phyloP scores from a whole-genome alignment of 2,797 vertebrate genomes.

The Rhinella marina region DNA sequence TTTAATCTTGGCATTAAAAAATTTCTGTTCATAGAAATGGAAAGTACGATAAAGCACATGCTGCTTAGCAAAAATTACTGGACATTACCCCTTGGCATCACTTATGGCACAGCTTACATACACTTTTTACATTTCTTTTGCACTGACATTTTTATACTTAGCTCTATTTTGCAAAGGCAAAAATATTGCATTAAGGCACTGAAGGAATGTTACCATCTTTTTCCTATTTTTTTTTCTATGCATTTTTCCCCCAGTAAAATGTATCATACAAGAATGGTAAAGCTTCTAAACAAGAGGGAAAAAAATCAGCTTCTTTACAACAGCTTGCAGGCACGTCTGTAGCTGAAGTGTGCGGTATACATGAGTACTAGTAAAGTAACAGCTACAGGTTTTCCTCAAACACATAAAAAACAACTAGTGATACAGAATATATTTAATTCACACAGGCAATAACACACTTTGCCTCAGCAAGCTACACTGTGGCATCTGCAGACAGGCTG shows the following conservation, averaged over 20 bases:
- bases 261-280: background rate
- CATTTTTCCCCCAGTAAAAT: background rate
- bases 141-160: background rate
- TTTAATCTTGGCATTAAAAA: slow-evolving; percentile 47
- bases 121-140: slow-evolving; percentile 7
- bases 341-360: background rate
- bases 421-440: slow-evolving; percentile 36
- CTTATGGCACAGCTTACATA: slow-evolving; percentile 57
- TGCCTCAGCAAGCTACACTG: slow-evolving; percentile 3
- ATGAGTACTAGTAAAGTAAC: slow-evolving; percentile 11
- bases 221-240: background rate
- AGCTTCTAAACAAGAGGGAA: background rate
- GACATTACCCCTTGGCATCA: background rate
- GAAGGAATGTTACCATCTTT: slow-evolving; percentile 17
- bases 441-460: slow-evolving; percentile 26
- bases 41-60: background rate
- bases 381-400: slow-evolving; percentile 3
- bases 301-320: background rate
- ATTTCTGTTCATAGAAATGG: slow-evolving; percentile 29
- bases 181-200: slow-evolving; percentile 52
- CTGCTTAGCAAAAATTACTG: background rate
- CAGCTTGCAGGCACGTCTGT: background rate
- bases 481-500: slow-evolving; percentile 1
- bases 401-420: slow-evolving; percentile 43
- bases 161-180: background rate